These are phyloP conservation scores for Sesamia nonagrioides DNA, from an alignment of 1,140 invertebrate species.

Conservation along the genomic window DNA sequence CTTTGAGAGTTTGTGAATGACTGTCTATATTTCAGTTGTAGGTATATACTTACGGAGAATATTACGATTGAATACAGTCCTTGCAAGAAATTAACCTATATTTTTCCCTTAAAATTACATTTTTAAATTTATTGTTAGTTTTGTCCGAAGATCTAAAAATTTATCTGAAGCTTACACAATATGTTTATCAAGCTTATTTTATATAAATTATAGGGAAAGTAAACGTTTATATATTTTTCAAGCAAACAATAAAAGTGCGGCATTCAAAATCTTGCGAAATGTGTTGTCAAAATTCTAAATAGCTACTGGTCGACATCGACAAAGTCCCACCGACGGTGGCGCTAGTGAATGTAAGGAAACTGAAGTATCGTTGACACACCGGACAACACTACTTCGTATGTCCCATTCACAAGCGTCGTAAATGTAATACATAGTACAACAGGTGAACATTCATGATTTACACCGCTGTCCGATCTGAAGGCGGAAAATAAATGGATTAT, in stretches of 20 bases:
- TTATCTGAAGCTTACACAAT: background rate
- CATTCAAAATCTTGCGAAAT: background rate
- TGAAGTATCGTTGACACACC: constrained; percentile 15
- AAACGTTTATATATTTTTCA: background rate
- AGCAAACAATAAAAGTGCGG: background rate
- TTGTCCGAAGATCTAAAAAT: background rate
- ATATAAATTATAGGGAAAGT: background rate
- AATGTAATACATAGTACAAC: constrained; percentile 41
- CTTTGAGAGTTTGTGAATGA: background rate
- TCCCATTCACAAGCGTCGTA: constrained; percentile 38
- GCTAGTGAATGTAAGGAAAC: constrained; percentile 3
- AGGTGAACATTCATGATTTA: constrained; percentile 43
- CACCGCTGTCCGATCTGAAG: constrained; percentile 21
- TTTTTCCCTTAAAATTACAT: too few species aligned
- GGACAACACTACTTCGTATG: constrained; percentile 26
- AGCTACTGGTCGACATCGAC: background rate
- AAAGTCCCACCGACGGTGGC: constrained; percentile 20
- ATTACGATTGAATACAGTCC: too few species aligned
- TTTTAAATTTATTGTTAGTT: background rate
- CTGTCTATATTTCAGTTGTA: background rate
- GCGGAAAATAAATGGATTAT: constrained; percentile 39
- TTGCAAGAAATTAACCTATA: too few species aligned
- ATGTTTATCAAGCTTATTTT: background rate
- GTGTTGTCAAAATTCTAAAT: background rate
- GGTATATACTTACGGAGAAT: too few species aligned